phyloP scores from a whole-genome alignment of 2,113 vertebrate species.

The Phocoena phocoena region DNA sequence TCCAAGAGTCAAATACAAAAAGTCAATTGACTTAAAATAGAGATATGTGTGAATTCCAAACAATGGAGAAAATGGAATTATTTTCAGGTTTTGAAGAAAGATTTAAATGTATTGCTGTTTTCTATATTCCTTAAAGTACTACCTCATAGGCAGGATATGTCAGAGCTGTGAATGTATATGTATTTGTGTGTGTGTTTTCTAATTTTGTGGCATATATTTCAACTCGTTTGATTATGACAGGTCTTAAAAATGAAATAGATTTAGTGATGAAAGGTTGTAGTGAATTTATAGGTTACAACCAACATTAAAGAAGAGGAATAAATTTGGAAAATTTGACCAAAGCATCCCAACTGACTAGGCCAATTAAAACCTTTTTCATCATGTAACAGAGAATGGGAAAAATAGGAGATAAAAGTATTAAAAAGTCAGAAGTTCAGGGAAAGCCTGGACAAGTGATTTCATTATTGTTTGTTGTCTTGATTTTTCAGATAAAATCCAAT shows the following conservation, averaged over 20 bases:
- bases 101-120: not conserved
- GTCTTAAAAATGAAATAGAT: not conserved
- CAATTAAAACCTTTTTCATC: not conserved
- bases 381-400: not conserved
- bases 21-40: not conserved
- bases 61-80: not conserved
- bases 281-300: not conserved
- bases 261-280: not conserved
- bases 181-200: not conserved
- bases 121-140: not conserved
- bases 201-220: not conserved
- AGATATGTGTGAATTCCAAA: not conserved
- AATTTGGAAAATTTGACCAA: not conserved
- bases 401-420: not conserved
- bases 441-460: not conserved
- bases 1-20: not conserved
- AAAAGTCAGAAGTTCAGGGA: not conserved
- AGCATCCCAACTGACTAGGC: not conserved
- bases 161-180: not conserved
- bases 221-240: not conserved
- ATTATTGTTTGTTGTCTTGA: not conserved
- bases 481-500: not conserved
- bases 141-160: rapidly evolving
- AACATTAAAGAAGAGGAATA: not conserved
- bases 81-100: not conserved